Conservation (phyloP, 2,888 invertebrate species). For the Amblyjoppa fuscipennis region DNA sequence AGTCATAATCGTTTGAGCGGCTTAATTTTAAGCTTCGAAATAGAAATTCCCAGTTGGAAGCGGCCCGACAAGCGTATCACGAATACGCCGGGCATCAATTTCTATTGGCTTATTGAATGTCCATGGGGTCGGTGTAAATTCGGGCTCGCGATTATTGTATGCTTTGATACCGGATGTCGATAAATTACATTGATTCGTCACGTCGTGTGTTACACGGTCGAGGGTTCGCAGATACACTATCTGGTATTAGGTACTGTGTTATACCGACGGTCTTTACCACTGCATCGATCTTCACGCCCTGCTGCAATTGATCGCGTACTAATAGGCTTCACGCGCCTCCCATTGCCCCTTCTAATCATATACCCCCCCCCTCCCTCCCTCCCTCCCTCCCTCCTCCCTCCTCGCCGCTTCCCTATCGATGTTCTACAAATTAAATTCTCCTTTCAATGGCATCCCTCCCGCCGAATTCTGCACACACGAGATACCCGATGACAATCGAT, state of each 20-base stretch:
- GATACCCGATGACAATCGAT: not conserved
- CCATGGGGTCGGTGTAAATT: slow-evolving; percentile 4
- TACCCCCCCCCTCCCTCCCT: no score
- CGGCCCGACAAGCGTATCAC: not conserved
- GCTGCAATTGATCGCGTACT: slow-evolving; percentile 14
- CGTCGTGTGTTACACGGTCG: slow-evolving; percentile 5
- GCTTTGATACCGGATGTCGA: slow-evolving; percentile 40
- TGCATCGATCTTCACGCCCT: slow-evolving; percentile 9
- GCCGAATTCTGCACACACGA: not conserved
- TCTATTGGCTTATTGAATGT: slow-evolving; percentile 38
- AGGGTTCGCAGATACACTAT: not conserved
- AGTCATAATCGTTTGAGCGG: not conserved
- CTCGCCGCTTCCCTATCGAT: slow-evolving; percentile 12
- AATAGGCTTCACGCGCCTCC: slow-evolving; percentile 21
- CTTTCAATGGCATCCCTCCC: slow-evolving; percentile 22
- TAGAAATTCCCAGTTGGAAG: not conserved
- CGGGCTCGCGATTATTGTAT: slow-evolving; percentile 21
- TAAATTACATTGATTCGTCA: slow-evolving; percentile 27
- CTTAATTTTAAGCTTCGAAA: not conserved
- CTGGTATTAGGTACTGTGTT: not conserved
- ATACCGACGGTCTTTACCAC: not conserved
- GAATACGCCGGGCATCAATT: not conserved
- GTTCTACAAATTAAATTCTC: slow-evolving; percentile 34
- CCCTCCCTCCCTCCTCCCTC: not conserved
- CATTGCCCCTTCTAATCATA: not conserved